Conservation (phyloP, 2,797 vertebrate species). For the Taeniopygia guttata region DNA sequence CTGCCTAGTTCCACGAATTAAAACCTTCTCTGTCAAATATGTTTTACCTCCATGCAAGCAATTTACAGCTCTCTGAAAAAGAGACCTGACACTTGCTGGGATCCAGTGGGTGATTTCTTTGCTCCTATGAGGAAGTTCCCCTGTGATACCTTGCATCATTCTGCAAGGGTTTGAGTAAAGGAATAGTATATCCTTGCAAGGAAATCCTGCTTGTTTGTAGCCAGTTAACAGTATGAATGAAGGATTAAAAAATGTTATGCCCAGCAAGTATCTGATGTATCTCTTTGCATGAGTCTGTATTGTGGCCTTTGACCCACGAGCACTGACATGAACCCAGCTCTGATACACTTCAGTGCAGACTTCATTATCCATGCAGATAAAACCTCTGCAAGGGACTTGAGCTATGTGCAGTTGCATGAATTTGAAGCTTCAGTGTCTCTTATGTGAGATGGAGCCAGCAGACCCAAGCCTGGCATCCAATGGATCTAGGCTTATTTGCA, state of each 20-base stretch:
- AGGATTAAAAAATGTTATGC: neutral
- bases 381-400: neutral
- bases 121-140: neutral
- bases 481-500: neutral
- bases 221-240: neutral
- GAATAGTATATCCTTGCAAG: neutral
- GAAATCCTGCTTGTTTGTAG: neutral
- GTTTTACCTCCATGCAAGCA: neutral
- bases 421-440: neutral
- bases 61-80: neutral
- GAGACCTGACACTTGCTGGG: neutral
- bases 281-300: neutral
- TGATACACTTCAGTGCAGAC: neutral
- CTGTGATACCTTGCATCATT: neutral
- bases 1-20: slow-evolving; percentile 42
- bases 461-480: neutral
- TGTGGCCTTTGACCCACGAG: fast-evolving
- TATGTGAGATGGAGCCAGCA: neutral
- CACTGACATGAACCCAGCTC: neutral
- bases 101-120: neutral
- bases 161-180: neutral
- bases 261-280: neutral
- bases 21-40: slow-evolving; percentile 2
- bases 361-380: neutral
- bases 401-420: neutral